These are phyloP conservation scores for Choreutis nemorana DNA, from an alignment of 2,888 invertebrate genomes.

Conservation along the genomic window DNA sequence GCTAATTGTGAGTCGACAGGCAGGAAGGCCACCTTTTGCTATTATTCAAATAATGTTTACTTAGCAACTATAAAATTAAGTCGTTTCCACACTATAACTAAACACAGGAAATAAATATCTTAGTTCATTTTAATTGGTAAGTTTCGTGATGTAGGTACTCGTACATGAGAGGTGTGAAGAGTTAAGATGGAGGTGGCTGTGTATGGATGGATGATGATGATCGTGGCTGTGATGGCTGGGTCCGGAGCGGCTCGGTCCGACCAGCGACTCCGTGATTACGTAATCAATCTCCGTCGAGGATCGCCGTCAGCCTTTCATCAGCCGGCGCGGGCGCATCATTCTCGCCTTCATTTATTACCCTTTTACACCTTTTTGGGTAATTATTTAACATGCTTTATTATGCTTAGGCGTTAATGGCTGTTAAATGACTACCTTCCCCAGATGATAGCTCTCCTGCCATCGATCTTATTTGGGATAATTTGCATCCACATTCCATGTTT, in stretches of 20 bases:
- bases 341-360: slow-evolving; percentile 35
- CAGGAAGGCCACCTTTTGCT: slow-evolving; percentile 17
- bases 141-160: no score
- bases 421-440: slow-evolving; percentile 46
- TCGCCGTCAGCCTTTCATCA: slow-evolving; percentile 55
- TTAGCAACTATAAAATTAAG: no score
- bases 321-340: slow-evolving; percentile 41
- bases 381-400: slow-evolving; percentile 52
- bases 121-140: no score
- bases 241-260: no score
- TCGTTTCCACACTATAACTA: no score
- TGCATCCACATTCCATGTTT: no score
- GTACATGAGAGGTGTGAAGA: no score
- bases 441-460: slow-evolving; percentile 31
- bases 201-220: no score
- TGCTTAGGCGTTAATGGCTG: slow-evolving; percentile 53
- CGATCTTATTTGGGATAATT: slow-evolving; percentile 27
- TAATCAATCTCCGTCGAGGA: slow-evolving; percentile 59
- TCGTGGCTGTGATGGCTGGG: no score
- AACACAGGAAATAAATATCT: no score
- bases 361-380: slow-evolving; percentile 57
- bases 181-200: no score
- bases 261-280: slow-evolving; percentile 61
- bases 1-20: slow-evolving; percentile 62
- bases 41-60: slow-evolving; percentile 2